These are phyloP conservation scores for Microcebus jonahi DNA, from an alignment of 2,113 vertebrate genomes.

Conservation along the genomic window DNA sequence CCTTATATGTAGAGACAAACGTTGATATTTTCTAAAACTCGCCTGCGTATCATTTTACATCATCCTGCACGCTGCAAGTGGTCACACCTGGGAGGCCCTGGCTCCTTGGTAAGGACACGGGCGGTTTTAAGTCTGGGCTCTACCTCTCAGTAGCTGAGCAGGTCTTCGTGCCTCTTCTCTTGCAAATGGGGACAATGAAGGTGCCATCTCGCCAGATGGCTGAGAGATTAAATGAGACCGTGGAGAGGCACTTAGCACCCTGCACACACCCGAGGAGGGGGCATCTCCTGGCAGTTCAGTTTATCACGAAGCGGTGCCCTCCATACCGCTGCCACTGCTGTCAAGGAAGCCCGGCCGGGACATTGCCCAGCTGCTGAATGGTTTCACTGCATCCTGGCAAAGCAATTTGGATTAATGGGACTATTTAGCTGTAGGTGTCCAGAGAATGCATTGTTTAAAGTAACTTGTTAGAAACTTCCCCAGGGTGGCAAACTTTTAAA, in stretches of 20 bases:
- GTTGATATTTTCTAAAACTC: background rate
- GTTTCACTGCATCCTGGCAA: background rate
- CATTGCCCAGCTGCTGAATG: background rate
- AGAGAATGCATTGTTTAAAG: constrained; percentile 59
- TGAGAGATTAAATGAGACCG: background rate
- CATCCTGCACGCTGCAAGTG: too few species aligned
- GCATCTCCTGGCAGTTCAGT: fast-evolving
- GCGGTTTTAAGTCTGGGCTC: background rate
- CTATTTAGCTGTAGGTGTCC: constrained; percentile 63
- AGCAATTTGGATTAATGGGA: constrained; percentile 49
- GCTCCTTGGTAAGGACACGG: background rate
- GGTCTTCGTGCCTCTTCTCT: background rate
- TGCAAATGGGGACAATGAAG: background rate
- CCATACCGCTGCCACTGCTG: fast-evolving
- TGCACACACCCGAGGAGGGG: fast-evolving
- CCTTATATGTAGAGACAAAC: background rate
- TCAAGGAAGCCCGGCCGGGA: background rate
- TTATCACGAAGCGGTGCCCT: background rate
- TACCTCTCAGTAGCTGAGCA: background rate
- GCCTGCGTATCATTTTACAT: background rate
- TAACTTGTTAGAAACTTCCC: constrained; percentile 66
- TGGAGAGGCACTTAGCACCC: background rate
- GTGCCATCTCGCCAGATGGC: background rate
- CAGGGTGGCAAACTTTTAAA: constrained; percentile 74
- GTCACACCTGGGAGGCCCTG: background rate